These are phyloP conservation scores for Tupaia tana DNA, from an alignment of 2,113 vertebrate species.

Conservation along the genomic window DNA sequence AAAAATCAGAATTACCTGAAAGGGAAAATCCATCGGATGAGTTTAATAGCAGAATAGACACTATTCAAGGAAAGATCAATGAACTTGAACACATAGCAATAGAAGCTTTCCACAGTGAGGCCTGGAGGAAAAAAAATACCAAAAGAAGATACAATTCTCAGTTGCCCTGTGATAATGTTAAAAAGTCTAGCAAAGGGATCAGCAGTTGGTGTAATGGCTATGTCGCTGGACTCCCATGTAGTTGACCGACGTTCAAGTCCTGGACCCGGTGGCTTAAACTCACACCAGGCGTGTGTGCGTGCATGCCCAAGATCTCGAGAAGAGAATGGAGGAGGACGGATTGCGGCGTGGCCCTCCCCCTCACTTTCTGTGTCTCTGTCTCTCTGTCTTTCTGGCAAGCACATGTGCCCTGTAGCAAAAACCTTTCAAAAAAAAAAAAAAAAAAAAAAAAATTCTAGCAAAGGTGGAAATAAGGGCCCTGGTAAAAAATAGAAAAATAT, in stretches of 20 bases:
- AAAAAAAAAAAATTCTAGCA: neutral
- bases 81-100: neutral
- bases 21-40: neutral
- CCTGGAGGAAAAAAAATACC: neutral
- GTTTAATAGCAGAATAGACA: neutral
- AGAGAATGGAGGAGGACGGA: too few relatives aligned
- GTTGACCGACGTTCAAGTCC: too few relatives aligned
- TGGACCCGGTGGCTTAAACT: too few relatives aligned
- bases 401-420: too few relatives aligned
- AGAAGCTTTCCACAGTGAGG: neutral
- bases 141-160: neutral
- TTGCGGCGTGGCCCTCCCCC: too few relatives aligned
- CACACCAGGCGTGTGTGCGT: too few relatives aligned
- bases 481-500: slow-evolving; percentile 5
- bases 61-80: neutral
- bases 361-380: too few relatives aligned
- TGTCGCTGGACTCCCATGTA: too few relatives aligned
- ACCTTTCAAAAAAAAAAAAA: too few relatives aligned
- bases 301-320: too few relatives aligned
- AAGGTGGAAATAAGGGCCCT: neutral
- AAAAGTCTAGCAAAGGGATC: neutral
- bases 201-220: too few relatives aligned
- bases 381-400: too few relatives aligned
- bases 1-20: neutral
- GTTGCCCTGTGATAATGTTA: neutral